These are phyloP conservation scores for Leptatherina wallacei DNA, from an alignment of 2,797 vertebrate genomes.

Conservation along the genomic window DNA sequence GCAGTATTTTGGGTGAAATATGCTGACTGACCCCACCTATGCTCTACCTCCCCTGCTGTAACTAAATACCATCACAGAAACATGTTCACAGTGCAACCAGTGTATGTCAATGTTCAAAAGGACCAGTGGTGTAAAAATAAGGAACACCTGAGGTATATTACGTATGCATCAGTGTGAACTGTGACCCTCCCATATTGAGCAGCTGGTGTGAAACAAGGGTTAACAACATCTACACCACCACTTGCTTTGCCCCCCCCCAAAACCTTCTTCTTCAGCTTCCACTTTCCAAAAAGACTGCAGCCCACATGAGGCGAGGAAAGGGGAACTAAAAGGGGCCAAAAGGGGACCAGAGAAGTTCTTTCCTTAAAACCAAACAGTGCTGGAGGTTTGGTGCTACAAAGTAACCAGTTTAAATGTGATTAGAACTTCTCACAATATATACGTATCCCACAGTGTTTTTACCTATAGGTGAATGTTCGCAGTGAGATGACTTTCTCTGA, in stretches of 20 bases:
- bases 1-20: conserved; percentile 23
- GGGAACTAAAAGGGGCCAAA: conserved; percentile 37
- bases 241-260: conserved; percentile 18
- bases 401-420: conserved; percentile 51
- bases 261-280: conserved; percentile 37
- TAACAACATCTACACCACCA: conserved; percentile 75
- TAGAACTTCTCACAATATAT: conserved; percentile 63
- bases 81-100: conserved; percentile 44
- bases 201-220: conserved; percentile 86
- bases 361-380: conserved; percentile 57
- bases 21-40: conserved; percentile 10
- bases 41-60: conserved; percentile 31
- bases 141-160: conserved; percentile 84
- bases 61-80: conserved; percentile 52
- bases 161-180: conserved; percentile 79
- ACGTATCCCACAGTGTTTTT: conserved; percentile 26
- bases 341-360: conserved; percentile 33
- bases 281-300: conserved; percentile 36
- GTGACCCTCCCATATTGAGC: conserved; percentile 79
- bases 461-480: conserved; percentile 71
- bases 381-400: conserved; percentile 41
- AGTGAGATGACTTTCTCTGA: conserved; percentile 61
- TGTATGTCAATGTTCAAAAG: conserved; percentile 43
- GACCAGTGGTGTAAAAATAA: conserved; percentile 60
- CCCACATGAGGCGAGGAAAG: conserved; percentile 51